Conservation (phyloP, 92 coral and sea anemone genomes). For the Plumapathes pennacea region DNA sequence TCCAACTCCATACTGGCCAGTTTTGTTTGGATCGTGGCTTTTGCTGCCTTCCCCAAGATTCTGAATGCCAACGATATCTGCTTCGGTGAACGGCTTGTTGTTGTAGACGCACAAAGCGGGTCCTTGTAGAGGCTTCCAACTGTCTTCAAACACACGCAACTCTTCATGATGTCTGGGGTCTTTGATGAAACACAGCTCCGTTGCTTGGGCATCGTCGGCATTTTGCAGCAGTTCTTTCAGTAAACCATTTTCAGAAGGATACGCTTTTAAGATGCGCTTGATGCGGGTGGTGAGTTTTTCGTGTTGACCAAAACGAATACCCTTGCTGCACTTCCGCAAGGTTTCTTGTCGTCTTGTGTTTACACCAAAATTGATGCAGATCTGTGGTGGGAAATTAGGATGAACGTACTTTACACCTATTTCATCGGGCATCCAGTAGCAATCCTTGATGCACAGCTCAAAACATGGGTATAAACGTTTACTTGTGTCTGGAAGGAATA, state of each 20-base stretch:
- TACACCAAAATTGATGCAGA: constrained; percentile 34
- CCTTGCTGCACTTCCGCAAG: constrained; percentile 17
- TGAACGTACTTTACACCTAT: constrained; percentile 36
- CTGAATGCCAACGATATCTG: constrained; percentile 76
- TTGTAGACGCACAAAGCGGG: constrained; percentile 88
- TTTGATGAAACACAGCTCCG: constrained; percentile 63
- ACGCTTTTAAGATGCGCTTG: constrained; percentile 43
- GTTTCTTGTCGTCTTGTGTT: constrained; percentile 74
- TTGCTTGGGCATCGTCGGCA: constrained; percentile 81
- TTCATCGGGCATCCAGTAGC: constrained; percentile 67
- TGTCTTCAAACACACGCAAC: constrained; percentile 57
- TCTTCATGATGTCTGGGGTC: constrained; percentile 61
- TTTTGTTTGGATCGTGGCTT: constrained; percentile 83
- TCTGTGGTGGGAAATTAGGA: constrained; percentile 20
- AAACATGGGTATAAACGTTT: constrained; percentile 33
- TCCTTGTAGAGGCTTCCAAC: constrained; percentile 80
- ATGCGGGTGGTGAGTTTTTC: constrained; percentile 70
- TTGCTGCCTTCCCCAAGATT: constrained; percentile 87
- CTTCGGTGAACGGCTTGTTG: constrained; percentile 65
- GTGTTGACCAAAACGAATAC: constrained; percentile 65
- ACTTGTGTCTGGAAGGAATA: constrained; percentile 54
- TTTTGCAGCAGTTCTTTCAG: constrained; percentile 80
- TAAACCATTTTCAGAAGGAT: constrained; percentile 57
- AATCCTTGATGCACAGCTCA: constrained; percentile 65
- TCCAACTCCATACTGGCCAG: constrained; percentile 93